Base-by-base conservation (phyloP, 1,140 invertebrate species). In the Zophobas atratus region DNA sequence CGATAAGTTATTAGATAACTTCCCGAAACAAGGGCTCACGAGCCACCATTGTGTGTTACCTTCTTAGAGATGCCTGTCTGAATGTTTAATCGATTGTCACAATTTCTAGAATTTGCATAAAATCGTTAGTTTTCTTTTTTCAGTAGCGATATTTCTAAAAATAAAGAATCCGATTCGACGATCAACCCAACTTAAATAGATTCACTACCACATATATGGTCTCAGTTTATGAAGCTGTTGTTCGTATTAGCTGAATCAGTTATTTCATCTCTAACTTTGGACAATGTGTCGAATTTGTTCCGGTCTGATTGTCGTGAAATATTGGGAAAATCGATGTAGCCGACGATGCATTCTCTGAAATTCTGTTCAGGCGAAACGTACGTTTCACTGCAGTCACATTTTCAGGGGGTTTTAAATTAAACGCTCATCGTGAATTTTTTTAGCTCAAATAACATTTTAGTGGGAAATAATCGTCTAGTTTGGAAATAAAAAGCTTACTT, bases 221-320 rank as follows among this genome's bases (percentile, higher is more conserved):
- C 43, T 20, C 49, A 20, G 4, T 51, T 51, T 20, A 20, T 20
- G 6, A 46, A 46, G 49, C 20, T 63, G 1, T 39, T 8, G 35
- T 57, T 57, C 56, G 36, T n/a, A 60, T 60, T 60, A 60, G 35
- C 34, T 2, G 39, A 43, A 67, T 67, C 1, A 43, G 60, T 8
- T 33, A 32, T 48, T 32, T 67, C 60, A 43, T 67, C 60, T 67
- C 38, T 43, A 67, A 43, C 60, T 41, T 67, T 41, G 60, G 38
- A 67, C 60, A 67, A 67, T 67, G 60, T 67, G 60, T 67, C 60
- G 35, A 67, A 67, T 67, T 67, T 67, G 60, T 67, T 67, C 60
- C 39, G 39, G 3, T 39, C 60, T 67, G 38, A 67, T 67, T 67
- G 6, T 67, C 33, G 35, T 39, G 56, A 41, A 67, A 67, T 67